Conservation (phyloP, 64 coral and sea anemone genomes). For the Pocillopora damicornis region DNA sequence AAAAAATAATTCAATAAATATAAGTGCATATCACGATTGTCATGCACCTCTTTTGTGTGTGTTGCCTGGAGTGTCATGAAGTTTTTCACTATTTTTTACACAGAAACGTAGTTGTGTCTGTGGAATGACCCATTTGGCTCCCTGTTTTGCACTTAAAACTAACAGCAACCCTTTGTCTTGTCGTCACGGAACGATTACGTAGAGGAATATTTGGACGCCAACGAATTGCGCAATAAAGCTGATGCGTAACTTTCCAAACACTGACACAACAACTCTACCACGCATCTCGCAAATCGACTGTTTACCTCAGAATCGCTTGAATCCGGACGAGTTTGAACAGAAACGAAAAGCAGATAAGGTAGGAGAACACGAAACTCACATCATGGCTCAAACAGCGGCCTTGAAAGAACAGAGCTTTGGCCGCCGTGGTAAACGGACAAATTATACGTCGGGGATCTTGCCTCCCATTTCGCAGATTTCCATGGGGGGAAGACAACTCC, state of each 20-base stretch:
- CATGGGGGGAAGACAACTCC: slow-evolving; percentile 45
- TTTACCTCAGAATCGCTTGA: slow-evolving; percentile 33
- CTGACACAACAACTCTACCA: slow-evolving; percentile 1
- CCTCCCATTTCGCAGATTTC: slow-evolving; percentile 55
- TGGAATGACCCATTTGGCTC: not conserved
- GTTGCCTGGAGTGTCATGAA: not conserved
- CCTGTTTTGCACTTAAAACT: not conserved
- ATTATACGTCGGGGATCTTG: not conserved
- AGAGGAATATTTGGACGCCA: not conserved
- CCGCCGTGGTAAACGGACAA: not conserved
- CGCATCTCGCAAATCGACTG: slow-evolving; percentile 58
- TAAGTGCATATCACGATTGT: too few species aligned
- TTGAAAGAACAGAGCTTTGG: slow-evolving; percentile 12
- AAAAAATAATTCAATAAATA: too few species aligned
- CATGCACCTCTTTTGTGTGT: too few species aligned
- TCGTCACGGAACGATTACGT: not conserved
- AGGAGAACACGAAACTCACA: slow-evolving; percentile 10
- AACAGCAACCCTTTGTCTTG: not conserved
- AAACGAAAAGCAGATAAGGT: slow-evolving; percentile 4
- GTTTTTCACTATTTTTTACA: not conserved
- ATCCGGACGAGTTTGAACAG: slow-evolving; percentile 21
- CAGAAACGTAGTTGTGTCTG: not conserved
- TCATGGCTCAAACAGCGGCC: slow-evolving; percentile 1
- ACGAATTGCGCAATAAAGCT: not conserved
- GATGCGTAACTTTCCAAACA: slow-evolving; percentile 11